phyloP scores from a whole-genome alignment of 2,888 invertebrate genomes.

The Tanaodytes sp. region DNA sequence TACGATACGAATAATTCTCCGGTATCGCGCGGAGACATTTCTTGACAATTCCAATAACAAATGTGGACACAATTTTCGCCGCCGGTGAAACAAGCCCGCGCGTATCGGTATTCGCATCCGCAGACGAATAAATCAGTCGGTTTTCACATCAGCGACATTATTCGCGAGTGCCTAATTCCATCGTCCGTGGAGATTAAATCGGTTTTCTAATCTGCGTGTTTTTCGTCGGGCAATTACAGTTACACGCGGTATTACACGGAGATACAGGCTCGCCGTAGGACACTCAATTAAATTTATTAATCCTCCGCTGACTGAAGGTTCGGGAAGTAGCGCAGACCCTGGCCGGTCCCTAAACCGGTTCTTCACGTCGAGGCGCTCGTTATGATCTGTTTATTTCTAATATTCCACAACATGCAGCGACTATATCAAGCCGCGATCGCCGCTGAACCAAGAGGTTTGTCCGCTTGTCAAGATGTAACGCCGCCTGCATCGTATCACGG shows the following conservation, averaged over 20 bases:
- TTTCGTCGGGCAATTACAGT: conserved; percentile 45
- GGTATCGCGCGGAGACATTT: too few relatives aligned
- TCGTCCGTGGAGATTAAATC: conserved; percentile 32
- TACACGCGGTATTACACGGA: conserved; percentile 40
- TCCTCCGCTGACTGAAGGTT: conserved; percentile 51
- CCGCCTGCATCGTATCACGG: conserved; percentile 34
- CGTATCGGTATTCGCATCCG: too few relatives aligned
- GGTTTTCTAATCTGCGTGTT: conserved; percentile 47
- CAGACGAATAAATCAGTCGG: too few relatives aligned
- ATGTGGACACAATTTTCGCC: too few relatives aligned
- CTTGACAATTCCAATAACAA: too few relatives aligned
- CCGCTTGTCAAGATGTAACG: conserved; percentile 45
- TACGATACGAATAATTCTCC: too few relatives aligned
- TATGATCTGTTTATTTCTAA: conserved; percentile 53
- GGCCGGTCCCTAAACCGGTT: conserved; percentile 50
- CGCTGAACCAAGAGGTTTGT: conserved; percentile 30
- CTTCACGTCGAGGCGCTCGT: conserved; percentile 39
- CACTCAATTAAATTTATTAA: conserved; percentile 53
- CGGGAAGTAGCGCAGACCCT: conserved; percentile 42
- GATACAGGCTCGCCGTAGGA: conserved; percentile 39
- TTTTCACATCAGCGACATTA: conserved; percentile 19
- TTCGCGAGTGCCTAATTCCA: conserved; percentile 43
- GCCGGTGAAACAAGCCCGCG: too few relatives aligned
- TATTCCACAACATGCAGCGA: conserved; percentile 39
- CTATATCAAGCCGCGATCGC: conserved; percentile 38